Conservation (phyloP, 2,797 vertebrate species). For the Enoplosus armatus region DNA sequence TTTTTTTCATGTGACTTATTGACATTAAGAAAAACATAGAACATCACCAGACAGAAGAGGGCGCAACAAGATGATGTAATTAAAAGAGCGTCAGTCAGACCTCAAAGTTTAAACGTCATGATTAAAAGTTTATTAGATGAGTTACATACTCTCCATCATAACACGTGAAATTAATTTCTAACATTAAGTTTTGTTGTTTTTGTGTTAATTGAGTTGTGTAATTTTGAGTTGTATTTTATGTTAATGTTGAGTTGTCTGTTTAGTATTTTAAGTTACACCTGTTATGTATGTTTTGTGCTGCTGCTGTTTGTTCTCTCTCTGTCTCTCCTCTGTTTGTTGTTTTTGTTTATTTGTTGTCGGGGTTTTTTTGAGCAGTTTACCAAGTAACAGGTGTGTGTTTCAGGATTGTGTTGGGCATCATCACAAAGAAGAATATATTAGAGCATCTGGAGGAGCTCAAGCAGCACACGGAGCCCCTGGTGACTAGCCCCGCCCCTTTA, state of each 20-base stretch:
- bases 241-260: conserved; percentile 44
- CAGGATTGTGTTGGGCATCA: conserved; percentile 99
- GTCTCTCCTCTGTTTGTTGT: conserved; percentile 55
- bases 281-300: conserved; percentile 75
- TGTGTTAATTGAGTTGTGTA: conserved; percentile 33
- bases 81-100: not conserved
- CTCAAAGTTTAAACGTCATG: not conserved
- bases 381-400: conserved; percentile 98
- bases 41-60: not conserved
- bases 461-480: conserved; percentile 96
- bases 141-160: not conserved
- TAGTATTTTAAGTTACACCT: conserved; percentile 57
- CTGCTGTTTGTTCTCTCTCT: conserved; percentile 70
- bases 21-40: conserved; percentile 12
- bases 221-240: conserved; percentile 29
- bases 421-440: conserved; percentile 99
- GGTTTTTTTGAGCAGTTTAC: conserved; percentile 74
- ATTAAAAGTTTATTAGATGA: not conserved
- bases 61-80: too few species aligned
- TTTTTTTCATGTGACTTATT: not conserved
- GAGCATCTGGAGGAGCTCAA: conserved; percentile 99
- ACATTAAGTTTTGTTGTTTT: conserved; percentile 20
- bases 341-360: conserved; percentile 68
- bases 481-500: conserved; percentile 94
- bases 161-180: conserved; percentile 3